Evolutionary conservation across 2,797 vertebrate species (phyloP).

Genomic region (Gephyroberyx darwinii): DNA sequence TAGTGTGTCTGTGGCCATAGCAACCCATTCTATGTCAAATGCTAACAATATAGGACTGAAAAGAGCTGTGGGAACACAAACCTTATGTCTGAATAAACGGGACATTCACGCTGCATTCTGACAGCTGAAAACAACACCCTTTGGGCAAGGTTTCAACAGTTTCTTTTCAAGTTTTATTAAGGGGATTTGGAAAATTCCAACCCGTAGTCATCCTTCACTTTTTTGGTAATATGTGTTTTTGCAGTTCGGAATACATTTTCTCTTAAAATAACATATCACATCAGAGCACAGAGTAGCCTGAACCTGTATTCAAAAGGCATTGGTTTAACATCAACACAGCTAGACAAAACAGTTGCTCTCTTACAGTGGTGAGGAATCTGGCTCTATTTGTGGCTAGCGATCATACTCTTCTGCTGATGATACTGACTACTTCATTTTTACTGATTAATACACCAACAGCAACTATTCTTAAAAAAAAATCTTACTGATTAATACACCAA

Average conservation of each 20-base stretch:
- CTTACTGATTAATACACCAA: not conserved
- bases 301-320: no score
- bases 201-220: not conserved
- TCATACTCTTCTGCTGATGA: not conserved
- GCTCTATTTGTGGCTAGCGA: not conserved
- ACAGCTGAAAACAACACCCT: no score
- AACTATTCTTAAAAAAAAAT: not conserved
- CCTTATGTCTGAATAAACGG: not conserved
- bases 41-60: not conserved
- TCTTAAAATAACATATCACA: not conserved
- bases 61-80: not conserved
- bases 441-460: not conserved
- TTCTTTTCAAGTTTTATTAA: not conserved
- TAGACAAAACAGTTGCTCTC: no score
- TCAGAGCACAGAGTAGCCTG: not conserved
- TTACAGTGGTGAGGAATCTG: no score
- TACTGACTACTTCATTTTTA: not conserved
- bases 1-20: not conserved
- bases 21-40: slow-evolving; percentile 12
- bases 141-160: no score
- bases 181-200: not conserved
- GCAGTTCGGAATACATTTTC: not conserved
- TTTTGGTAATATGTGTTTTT: not conserved
- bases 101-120: no score
- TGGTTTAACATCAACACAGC: no score